A percentile compares a stretch with the other conserved stretches of the same genome.
Evolutionary conservation across 2,113 vertebrate genomes (phyloP).

Genomic region (Pardalotus punctatus): DNA sequence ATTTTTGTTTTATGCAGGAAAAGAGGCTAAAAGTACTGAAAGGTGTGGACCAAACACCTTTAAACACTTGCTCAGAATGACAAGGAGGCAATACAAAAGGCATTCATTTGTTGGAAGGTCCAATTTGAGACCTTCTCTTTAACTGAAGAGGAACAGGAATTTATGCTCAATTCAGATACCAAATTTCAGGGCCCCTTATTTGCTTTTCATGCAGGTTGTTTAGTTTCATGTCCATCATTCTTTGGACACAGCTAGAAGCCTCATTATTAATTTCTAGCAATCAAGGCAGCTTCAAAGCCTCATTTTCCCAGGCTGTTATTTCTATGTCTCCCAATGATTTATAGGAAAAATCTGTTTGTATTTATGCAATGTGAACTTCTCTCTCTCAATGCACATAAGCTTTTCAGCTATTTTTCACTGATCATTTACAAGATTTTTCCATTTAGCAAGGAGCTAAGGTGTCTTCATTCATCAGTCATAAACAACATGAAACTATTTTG

Average conservation of each 20-base stretch:
- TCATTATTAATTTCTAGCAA: background rate
- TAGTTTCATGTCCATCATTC: background rate
- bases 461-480: background rate
- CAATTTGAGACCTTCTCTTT: background rate
- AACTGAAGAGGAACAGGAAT: background rate
- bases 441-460: background rate
- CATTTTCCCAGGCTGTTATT: background rate
- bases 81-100: accelerated
- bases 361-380: background rate
- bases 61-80: background rate
- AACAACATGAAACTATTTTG: background rate
- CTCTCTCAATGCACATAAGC: background rate
- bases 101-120: background rate
- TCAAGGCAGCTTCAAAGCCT: background rate
- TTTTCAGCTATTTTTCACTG: background rate
- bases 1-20: background rate
- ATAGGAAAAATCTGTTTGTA: background rate
- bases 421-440: background rate
- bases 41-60: background rate
- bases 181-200: background rate
- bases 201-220: background rate
- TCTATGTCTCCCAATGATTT: background rate
- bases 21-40: background rate
- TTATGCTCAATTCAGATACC: accelerated
- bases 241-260: background rate